A percentile compares a stretch with the other conserved stretches of the same genome.
phyloP scores from a whole-genome alignment of 2,797 vertebrate genomes.

The Takifugu rubripes region DNA sequence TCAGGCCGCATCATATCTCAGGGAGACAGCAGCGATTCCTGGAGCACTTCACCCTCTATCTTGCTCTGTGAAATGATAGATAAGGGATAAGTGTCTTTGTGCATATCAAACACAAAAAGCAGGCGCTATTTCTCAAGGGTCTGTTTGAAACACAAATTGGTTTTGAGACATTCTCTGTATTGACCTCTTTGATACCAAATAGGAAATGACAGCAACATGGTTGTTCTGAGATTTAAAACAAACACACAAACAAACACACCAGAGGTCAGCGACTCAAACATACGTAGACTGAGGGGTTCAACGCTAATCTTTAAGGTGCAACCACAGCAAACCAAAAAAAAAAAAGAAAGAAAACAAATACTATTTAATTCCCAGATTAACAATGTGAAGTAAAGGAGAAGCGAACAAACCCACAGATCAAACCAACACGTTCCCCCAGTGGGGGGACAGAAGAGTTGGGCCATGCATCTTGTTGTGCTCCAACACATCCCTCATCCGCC shows the following conservation, averaged over 20 bases:
- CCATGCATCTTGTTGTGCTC: constrained; percentile 55
- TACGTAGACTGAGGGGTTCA: constrained; percentile 57
- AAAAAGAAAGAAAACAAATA: not conserved
- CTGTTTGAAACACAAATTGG: constrained; percentile 79
- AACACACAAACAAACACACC: constrained; percentile 40
- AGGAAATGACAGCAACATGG: constrained; percentile 70
- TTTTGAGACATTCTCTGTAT: constrained; percentile 72
- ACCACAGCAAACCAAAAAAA: not conserved
- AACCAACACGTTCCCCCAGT: not conserved
- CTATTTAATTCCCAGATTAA: not conserved
- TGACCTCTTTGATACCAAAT: constrained; percentile 77
- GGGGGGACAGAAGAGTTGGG: constrained; percentile 39
- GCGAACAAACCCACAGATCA: constrained; percentile 1
- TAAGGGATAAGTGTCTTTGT: constrained; percentile 78
- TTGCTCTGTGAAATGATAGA: constrained; percentile 68
- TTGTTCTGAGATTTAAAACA: constrained; percentile 54
- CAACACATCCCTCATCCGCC: constrained; percentile 64
- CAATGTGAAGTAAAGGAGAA: constrained; percentile 2
- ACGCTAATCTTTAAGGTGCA: constrained; percentile 53
- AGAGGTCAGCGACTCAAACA: constrained; percentile 73
- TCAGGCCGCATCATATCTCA: constrained; percentile 77
- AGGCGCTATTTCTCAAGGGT: constrained; percentile 71
- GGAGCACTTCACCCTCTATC: constrained; percentile 69
- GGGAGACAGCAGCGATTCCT: constrained; percentile 69
- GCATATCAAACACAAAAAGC: constrained; percentile 73